Percentiles rank a stretch among this genome's conserved stretches.
These are phyloP conservation scores for Nemotelus pantherinus DNA, from an alignment of 2,888 invertebrate species.

Conservation along the genomic window DNA sequence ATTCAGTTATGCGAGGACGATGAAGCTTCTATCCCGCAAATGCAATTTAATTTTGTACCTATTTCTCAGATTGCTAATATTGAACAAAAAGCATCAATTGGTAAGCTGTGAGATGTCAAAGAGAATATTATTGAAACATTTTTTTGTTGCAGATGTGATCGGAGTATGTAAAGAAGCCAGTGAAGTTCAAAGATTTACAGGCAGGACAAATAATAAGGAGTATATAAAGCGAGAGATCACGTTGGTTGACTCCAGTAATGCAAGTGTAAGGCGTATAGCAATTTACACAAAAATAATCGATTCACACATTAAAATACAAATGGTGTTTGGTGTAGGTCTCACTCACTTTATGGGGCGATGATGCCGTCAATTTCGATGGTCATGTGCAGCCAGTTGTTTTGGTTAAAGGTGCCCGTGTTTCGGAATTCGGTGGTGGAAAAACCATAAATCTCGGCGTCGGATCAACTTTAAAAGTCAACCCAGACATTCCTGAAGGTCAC, in stretches of 20 bases:
- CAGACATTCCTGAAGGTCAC: conserved; percentile 89
- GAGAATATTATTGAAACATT: not conserved
- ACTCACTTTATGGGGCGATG: conserved; percentile 91
- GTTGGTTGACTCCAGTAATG: conserved; percentile 85
- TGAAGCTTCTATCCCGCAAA: conserved; percentile 73
- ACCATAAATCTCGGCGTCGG: conserved; percentile 71
- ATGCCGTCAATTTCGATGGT: conserved; percentile 86
- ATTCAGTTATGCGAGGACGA: conserved; percentile 71
- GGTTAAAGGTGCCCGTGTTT: conserved; percentile 83
- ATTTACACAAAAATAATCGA: conserved; percentile 12
- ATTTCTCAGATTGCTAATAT: conserved; percentile 78
- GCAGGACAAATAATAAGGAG: conserved; percentile 80
- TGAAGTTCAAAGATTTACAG: conserved; percentile 78
- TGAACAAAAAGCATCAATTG: conserved; percentile 75
- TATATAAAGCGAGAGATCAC: conserved; percentile 88
- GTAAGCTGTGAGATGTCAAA: conserved; percentile 65
- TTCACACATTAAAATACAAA: too few species aligned
- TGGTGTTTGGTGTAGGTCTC: conserved; percentile 66
- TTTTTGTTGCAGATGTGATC: conserved; percentile 77
- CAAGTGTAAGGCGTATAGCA: conserved; percentile 67
- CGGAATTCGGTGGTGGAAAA: conserved; percentile 89
- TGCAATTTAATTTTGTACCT: conserved; percentile 80
- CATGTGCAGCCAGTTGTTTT: conserved; percentile 82
- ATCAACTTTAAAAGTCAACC: conserved; percentile 80
- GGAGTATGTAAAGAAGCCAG: conserved; percentile 82